phyloP scores from a whole-genome alignment of 2,797 vertebrate species.

The Pachyuromys duprasi region DNA sequence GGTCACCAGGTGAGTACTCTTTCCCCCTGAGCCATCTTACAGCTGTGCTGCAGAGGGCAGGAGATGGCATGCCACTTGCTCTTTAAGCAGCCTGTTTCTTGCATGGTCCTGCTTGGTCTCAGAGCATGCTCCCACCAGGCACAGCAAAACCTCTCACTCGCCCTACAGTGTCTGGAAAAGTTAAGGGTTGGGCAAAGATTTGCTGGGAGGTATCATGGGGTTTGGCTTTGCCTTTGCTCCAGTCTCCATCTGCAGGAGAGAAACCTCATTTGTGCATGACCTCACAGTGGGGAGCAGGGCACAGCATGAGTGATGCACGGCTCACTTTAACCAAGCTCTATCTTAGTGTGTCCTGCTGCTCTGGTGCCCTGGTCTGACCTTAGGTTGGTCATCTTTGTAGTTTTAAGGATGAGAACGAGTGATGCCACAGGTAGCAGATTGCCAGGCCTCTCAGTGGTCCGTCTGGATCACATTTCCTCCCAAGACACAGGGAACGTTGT shows the following conservation, averaged over 20 bases:
- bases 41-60: no score
- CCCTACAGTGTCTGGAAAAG: neutral
- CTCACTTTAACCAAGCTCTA: neutral
- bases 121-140: neutral
- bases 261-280: no score
- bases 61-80: rapidly evolving
- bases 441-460: no score
- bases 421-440: neutral
- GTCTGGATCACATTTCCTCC: neutral
- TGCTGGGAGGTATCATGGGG: neutral
- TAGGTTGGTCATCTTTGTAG: neutral
- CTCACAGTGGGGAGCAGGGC: neutral
- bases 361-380: neutral
- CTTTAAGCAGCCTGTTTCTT: neutral
- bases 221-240: neutral
- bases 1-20: neutral
- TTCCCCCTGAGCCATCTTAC: neutral
- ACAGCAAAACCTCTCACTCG: neutral
- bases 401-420: neutral
- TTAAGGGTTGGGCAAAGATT: neutral
- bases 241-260: neutral
- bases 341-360: neutral
- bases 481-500: neutral
- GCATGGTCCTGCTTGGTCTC: neutral
- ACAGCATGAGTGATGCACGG: neutral